phyloP scores from a whole-genome alignment of 2,888 invertebrate genomes.

The Caradrina clavipalpis region DNA sequence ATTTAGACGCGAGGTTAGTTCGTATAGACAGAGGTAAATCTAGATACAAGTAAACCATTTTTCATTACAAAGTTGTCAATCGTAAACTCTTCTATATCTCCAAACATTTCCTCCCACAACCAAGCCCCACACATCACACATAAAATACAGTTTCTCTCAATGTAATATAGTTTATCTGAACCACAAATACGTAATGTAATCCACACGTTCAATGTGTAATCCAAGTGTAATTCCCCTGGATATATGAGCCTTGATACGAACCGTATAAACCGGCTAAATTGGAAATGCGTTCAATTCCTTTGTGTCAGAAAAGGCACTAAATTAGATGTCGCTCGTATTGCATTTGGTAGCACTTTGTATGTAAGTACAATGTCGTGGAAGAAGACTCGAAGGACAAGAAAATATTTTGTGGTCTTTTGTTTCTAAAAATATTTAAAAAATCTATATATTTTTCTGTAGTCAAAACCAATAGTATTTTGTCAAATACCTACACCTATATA shows the following conservation, averaged over 20 bases:
- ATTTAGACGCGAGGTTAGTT: no score
- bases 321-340: constrained; percentile 32
- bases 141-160: constrained; percentile 30
- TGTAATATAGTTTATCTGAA: constrained; percentile 42
- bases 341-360: constrained; percentile 32
- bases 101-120: not conserved
- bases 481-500: no score
- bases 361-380: constrained; percentile 13
- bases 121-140: not conserved
- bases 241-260: constrained; percentile 54
- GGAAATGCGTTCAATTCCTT: constrained; percentile 44
- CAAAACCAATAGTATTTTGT: no score
- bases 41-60: no score
- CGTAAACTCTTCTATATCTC: not conserved
- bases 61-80: not conserved
- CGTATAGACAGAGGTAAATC: no score
- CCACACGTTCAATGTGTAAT: constrained; percentile 51
- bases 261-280: constrained; percentile 50
- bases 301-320: constrained; percentile 39
- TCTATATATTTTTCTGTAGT: no score
- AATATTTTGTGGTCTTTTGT: not conserved
- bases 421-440: not conserved
- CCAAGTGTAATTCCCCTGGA: constrained; percentile 56
- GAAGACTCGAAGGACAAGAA: not conserved
- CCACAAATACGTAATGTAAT: constrained; percentile 52